A percentile compares a stretch with the other conserved stretches of the same genome.
phyloP scores from a whole-genome alignment of 2,888 invertebrate species.

The Laothoe populi region DNA sequence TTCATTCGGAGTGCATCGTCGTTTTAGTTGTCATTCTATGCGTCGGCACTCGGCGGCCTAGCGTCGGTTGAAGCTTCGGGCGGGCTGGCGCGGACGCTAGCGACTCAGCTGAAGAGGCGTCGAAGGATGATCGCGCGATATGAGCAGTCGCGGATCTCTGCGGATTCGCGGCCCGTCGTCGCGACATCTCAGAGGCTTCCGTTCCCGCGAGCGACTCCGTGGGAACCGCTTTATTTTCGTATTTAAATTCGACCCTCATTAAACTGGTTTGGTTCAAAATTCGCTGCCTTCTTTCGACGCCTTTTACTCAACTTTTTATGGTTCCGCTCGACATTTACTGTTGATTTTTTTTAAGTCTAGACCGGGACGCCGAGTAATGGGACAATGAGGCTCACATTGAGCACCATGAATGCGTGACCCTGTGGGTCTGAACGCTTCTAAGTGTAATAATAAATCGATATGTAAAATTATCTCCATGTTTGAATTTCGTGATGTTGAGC shows the following conservation, averaged over 20 bases:
- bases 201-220: constrained; percentile 83
- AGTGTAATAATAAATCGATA: constrained; percentile 37
- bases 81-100: constrained; percentile 31
- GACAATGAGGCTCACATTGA: constrained; percentile 62
- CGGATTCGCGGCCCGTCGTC: constrained; percentile 50
- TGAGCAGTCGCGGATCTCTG: constrained; percentile 46
- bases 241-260: constrained; percentile 85
- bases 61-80: constrained; percentile 28
- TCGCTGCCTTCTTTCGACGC: constrained; percentile 85
- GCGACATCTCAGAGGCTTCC: constrained; percentile 77
- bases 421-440: constrained; percentile 65
- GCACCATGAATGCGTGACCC: constrained; percentile 61
- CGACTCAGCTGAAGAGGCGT: constrained; percentile 38
- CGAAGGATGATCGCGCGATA: constrained; percentile 52
- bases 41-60: constrained; percentile 42
- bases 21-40: constrained; percentile 22
- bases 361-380: constrained; percentile 58
- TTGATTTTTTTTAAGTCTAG: constrained; percentile 75
- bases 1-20: constrained; percentile 32
- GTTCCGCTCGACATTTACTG: constrained; percentile 83
- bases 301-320: constrained; percentile 84
- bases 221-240: constrained; percentile 83
- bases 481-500: constrained; percentile 6
- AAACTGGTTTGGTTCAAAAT: constrained; percentile 84
- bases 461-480: constrained; percentile 14